Conservation (phyloP, 1,140 invertebrate genomes). For the Ceratitis capitata region DNA sequence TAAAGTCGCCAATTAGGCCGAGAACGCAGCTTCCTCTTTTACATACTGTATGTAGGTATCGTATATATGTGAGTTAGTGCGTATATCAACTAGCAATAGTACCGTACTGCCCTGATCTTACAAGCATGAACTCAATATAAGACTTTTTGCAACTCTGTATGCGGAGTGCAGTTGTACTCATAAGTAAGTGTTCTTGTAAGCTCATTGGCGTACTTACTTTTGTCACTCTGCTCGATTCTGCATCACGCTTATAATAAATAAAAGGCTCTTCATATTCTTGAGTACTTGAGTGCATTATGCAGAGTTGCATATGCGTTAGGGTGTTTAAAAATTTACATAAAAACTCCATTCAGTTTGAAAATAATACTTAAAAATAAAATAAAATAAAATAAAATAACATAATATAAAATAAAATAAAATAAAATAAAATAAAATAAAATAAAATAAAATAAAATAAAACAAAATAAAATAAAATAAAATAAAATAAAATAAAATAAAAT, state of each 20-base stretch:
- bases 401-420: too few relatives aligned
- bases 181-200: too few relatives aligned
- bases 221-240: slow-evolving; percentile 19
- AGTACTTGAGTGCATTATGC: slow-evolving; percentile 8
- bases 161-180: not conserved
- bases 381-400: too few relatives aligned
- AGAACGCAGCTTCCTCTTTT: slow-evolving; percentile 2
- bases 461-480: too few relatives aligned
- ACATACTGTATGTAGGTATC: too few relatives aligned
- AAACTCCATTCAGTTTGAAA: too few relatives aligned
- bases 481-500: too few relatives aligned
- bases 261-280: slow-evolving; percentile 11
- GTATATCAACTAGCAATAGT: too few relatives aligned
- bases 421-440: too few relatives aligned
- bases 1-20: slow-evolving; percentile 32
- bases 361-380: too few relatives aligned
- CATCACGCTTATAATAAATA: slow-evolving; percentile 27
- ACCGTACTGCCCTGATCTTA: not conserved
- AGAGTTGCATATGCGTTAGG: not conserved
- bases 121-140: not conserved
- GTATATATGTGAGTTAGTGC: not conserved
- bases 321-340: too few relatives aligned
- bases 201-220: not conserved
- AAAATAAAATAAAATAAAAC: too few relatives aligned
- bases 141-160: not conserved